These are phyloP conservation scores for Exocentrus adspersus DNA, from an alignment of 2,888 invertebrate species.

Conservation along the genomic window DNA sequence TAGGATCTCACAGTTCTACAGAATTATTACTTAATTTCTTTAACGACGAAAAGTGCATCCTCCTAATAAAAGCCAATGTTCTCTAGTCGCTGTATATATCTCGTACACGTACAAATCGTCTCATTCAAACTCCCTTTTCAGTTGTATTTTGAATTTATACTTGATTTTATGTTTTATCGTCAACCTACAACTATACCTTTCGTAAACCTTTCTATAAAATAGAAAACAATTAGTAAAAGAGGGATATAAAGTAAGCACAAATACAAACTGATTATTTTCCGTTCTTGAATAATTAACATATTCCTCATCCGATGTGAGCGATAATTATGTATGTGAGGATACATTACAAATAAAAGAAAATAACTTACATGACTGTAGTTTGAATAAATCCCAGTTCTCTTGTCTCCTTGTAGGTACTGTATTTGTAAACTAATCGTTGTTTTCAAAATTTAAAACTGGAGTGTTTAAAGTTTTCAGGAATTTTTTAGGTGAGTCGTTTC, in stretches of 20 bases:
- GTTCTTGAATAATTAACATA: slow-evolving; percentile 25
- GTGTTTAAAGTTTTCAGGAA: too few species aligned
- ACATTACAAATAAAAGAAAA: slow-evolving; percentile 40
- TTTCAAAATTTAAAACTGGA: too few species aligned
- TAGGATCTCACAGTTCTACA: slow-evolving; percentile 1
- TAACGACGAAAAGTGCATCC: slow-evolving; percentile 57
- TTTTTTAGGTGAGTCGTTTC: too few species aligned
- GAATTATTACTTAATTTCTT: slow-evolving; percentile 6
- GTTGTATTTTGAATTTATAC: slow-evolving; percentile 33
- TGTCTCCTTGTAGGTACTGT: too few species aligned
- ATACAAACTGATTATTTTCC: slow-evolving; percentile 37
- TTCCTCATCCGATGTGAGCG: slow-evolving; percentile 44
- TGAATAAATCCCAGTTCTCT: too few species aligned
- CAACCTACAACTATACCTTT: slow-evolving; percentile 29
- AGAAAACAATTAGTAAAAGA: slow-evolving; percentile 41
- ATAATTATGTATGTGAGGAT: slow-evolving; percentile 50
- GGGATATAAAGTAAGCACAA: slow-evolving; percentile 42
- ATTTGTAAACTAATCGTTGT: too few species aligned
- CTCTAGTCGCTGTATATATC: slow-evolving; percentile 60
- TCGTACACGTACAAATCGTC: slow-evolving; percentile 56
- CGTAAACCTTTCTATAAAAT: slow-evolving; percentile 44
- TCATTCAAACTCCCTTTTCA: slow-evolving; percentile 43
- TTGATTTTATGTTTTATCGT: slow-evolving; percentile 41
- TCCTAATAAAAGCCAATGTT: slow-evolving; percentile 52
- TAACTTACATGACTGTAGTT: slow-evolving; percentile 16